phyloP scores from a whole-genome alignment of 2,113 vertebrate species.

The Poecilia latipinna region DNA sequence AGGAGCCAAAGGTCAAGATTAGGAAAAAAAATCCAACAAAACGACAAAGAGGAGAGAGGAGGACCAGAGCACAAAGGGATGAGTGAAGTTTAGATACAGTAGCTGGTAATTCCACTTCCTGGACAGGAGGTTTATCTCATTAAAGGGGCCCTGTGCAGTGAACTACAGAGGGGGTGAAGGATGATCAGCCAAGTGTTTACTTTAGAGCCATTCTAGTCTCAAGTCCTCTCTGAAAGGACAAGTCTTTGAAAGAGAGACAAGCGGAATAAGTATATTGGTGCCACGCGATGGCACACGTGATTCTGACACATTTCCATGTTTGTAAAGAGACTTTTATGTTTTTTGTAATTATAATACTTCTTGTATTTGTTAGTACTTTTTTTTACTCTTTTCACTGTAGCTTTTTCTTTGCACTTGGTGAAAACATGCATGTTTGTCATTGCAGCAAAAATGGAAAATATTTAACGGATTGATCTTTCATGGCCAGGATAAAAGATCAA shows the following conservation, averaged over 20 bases:
- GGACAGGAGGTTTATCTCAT: constrained; percentile 51
- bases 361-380: not conserved
- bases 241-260: not conserved
- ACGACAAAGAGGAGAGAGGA: not conserved
- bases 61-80: constrained; percentile 3
- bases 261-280: constrained; percentile 1
- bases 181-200: constrained; percentile 40
- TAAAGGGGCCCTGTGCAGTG: constrained; percentile 28
- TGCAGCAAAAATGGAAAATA: too few relatives aligned
- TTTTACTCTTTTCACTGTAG: not conserved
- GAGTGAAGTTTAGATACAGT: constrained; percentile 33
- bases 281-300: not conserved
- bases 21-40: not conserved
- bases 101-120: constrained; percentile 38
- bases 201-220: constrained; percentile 26
- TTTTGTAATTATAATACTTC: not conserved
- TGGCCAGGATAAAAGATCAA: not conserved
- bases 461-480: not conserved
- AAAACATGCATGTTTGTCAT: not conserved
- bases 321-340: not conserved
- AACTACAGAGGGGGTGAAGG: constrained; percentile 41
- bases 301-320: not conserved
- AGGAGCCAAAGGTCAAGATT: not conserved
- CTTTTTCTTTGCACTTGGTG: not conserved
- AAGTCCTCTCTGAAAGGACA: constrained; percentile 32